phyloP scores from a whole-genome alignment of 2,888 invertebrate species.

The Apomyelois bistriatella region DNA sequence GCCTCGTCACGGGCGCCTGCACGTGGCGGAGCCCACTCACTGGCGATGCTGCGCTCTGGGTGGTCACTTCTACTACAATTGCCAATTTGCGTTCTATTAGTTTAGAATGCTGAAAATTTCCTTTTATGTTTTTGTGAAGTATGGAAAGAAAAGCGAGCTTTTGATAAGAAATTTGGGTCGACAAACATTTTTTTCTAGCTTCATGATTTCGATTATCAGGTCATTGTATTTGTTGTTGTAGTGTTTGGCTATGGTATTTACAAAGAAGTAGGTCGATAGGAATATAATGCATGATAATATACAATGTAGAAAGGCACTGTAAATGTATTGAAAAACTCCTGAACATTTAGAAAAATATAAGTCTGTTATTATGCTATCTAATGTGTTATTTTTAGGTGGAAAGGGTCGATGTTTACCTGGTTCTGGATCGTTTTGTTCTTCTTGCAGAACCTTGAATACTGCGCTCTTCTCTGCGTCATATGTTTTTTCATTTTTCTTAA shows the following conservation, averaged over 20 bases:
- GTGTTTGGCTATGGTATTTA: background rate
- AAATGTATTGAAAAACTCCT: background rate
- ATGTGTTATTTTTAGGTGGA: background rate
- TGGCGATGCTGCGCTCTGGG: constrained; percentile 55
- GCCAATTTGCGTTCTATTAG: constrained; percentile 44
- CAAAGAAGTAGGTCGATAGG: background rate
- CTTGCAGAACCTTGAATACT: constrained; percentile 94
- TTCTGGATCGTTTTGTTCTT: constrained; percentile 90
- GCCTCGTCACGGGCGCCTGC: constrained; percentile 85
- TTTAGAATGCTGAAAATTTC: constrained; percentile 19
- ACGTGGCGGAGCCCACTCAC: constrained; percentile 85
- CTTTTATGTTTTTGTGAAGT: background rate
- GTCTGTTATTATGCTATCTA: background rate
- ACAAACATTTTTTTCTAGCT: background rate
- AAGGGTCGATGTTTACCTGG: constrained; percentile 79
- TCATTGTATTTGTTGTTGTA: background rate
- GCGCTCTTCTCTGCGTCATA: constrained; percentile 93
- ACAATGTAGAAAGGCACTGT: background rate
- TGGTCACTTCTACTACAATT: constrained; percentile 48
- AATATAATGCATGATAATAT: background rate
- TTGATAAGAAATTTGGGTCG: background rate
- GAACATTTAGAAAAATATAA: background rate
- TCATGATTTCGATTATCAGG: background rate
- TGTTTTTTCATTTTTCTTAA: constrained; percentile 96
- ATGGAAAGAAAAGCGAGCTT: background rate